phyloP scores from a whole-genome alignment of 2,888 invertebrate genomes.

The Lysandra coridon region DNA sequence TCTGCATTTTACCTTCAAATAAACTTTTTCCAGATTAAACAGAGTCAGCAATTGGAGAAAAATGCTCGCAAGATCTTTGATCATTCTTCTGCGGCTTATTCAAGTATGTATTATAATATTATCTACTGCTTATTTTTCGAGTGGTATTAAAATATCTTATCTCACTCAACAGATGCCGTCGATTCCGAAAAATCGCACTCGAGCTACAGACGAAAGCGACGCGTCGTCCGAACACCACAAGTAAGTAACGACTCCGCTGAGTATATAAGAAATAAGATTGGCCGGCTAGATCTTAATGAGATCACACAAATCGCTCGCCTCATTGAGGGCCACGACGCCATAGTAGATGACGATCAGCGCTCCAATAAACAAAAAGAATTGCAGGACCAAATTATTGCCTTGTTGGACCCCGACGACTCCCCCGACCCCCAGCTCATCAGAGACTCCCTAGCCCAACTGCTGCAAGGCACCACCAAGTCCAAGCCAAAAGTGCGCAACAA shows the following conservation, averaged over 20 bases:
- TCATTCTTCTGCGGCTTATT: constrained; percentile 59
- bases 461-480: constrained; percentile 56
- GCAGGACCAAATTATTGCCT: constrained; percentile 66
- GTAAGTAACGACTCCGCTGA: constrained; percentile 73
- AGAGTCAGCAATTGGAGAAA: constrained; percentile 65
- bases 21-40: constrained; percentile 58
- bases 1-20: background rate
- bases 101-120: constrained; percentile 56
- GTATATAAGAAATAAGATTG: constrained; percentile 65
- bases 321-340: constrained; percentile 64
- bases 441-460: constrained; percentile 57
- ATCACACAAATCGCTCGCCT: constrained; percentile 66
- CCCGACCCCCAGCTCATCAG: constrained; percentile 59
- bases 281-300: constrained; percentile 66
- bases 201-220: constrained; percentile 67
- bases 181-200: constrained; percentile 68
- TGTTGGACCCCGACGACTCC: constrained; percentile 64
- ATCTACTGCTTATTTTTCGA: background rate
- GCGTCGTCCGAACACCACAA: constrained; percentile 60
- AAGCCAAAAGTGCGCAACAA: constrained; percentile 43
- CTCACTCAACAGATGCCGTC: constrained; percentile 54
- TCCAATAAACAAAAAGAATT: constrained; percentile 58
- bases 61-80: constrained; percentile 56
- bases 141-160: background rate
- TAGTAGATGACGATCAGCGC: constrained; percentile 44